Evolutionary conservation across 92 coral and sea anemone genomes (phyloP), one percentile per base, ranked within the genome.

Genomic region (Epizoanthus rinbou): DNA sequence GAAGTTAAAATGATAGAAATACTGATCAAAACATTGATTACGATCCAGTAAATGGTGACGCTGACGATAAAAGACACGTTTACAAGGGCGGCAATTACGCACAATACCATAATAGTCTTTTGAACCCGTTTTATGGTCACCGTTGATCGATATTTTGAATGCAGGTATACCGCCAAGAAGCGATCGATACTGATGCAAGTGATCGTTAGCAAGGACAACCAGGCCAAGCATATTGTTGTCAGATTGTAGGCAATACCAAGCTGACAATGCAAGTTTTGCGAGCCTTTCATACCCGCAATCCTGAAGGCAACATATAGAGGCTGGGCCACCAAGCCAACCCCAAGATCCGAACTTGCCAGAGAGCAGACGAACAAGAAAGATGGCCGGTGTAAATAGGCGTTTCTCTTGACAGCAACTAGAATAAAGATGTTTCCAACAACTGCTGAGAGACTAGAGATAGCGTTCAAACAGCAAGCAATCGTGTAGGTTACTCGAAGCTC

Each of bases 251-350:
- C 70, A 6, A 85, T 67, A 8, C 84, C 86, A 18, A 87, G 41
- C 5, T 80, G 72, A 50, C 90, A 87, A 73, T 81, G 84, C 6
- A 82, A 45, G 11, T 28, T 7, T 5, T 73, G 62, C 19, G 22
- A 58, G n/a, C 35, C 73, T 21, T 23, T 52, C 53, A 87, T 80
- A 5, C 64, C 82, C 1, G 62, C 90, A 16, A 57, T 16, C 13
- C 83, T 84, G 21, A 85, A 28, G 2, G 79, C 90, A 41, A 87
- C 79, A 39, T 87, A 85, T 18, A 81, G 76, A 14, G 90, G 90
- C 21, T 87, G 90, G 1, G 86, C 90, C 2, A 87, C 14, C 66
- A 75, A 9, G 0, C 90, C 90, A 5, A 87, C 90, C n/a, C 90
- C 90, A 57, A 87, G 79, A 75, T 87, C 90, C 4, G 90, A 81